Evolutionary conservation across 2,888 invertebrate genomes (phyloP).

Genomic region (Apodemia duryi): DNA sequence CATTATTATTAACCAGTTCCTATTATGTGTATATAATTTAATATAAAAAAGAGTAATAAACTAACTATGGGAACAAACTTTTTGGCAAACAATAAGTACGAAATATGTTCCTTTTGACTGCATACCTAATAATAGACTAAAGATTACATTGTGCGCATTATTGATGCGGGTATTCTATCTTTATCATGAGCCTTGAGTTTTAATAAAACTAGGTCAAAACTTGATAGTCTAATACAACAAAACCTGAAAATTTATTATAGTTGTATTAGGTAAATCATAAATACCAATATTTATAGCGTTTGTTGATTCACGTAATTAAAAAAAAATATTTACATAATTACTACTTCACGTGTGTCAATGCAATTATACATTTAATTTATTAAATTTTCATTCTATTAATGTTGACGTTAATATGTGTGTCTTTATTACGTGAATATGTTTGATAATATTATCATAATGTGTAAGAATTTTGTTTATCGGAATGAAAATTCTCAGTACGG

Average conservation of each 20-base stretch:
- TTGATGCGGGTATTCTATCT: conserved; percentile 10
- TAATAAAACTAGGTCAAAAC: neutral
- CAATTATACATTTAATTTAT: neutral
- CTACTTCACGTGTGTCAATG: neutral
- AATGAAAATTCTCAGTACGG: conserved; percentile 5
- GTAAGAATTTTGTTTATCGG: conserved; percentile 13
- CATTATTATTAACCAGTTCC: no score
- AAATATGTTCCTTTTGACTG: no score
- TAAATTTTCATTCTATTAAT: neutral
- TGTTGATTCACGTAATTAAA: neutral
- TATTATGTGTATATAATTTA: no score
- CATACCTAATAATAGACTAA: neutral
- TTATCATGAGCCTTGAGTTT: neutral
- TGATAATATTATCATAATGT: conserved; percentile 4
- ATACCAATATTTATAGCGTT: neutral
- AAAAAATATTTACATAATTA: conserved; percentile 6
- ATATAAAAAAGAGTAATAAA: no score
- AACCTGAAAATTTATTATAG: no score
- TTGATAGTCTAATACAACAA: neutral
- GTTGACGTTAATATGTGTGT: neutral
- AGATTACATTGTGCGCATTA: neutral
- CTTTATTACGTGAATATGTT: conserved; percentile 3
- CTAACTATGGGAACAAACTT: no score
- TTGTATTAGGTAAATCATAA: neutral
- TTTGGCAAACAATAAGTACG: no score